A percentile compares a stretch with the other conserved stretches of the same genome.
phyloP scores from a whole-genome alignment of 2,113 vertebrate species.

The Apteryx owenii region DNA sequence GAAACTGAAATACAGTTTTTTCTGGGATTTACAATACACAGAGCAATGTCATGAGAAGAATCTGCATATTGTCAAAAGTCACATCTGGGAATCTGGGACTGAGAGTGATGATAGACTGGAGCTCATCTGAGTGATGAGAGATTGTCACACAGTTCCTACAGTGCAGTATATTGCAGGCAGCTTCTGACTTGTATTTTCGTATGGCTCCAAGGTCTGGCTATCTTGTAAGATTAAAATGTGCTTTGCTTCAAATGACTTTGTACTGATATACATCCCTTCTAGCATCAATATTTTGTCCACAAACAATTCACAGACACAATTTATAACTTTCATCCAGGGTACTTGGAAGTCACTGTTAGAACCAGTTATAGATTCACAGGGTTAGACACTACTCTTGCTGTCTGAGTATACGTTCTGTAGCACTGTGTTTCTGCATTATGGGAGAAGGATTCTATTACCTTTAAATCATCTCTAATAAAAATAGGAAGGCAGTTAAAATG shows the following conservation, averaged over 20 bases:
- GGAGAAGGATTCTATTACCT: not conserved
- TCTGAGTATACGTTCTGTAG: not conserved
- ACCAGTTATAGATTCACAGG: not conserved
- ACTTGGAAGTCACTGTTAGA: not conserved
- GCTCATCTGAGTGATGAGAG: not conserved
- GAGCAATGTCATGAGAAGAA: not conserved
- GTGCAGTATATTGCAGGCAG: not conserved
- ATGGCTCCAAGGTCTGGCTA: not conserved
- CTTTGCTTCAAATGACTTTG: not conserved
- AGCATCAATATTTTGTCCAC: not conserved
- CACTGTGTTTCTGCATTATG: not conserved
- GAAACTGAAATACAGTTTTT: not conserved
- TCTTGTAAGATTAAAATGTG: not conserved
- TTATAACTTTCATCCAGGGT: not conserved
- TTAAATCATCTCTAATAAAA: not conserved
- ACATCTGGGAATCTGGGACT: not conserved
- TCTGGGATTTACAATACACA: not conserved
- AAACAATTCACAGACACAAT: not conserved
- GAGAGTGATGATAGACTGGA: not conserved
- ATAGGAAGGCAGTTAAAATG: not conserved
- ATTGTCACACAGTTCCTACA: not conserved
- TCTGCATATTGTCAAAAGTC: not conserved
- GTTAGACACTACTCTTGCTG: not conserved
- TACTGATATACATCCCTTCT: not conserved
- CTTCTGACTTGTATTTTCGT: not conserved